Conservation (phyloP, 2,888 invertebrate species). For the Tortrix viridana region DNA sequence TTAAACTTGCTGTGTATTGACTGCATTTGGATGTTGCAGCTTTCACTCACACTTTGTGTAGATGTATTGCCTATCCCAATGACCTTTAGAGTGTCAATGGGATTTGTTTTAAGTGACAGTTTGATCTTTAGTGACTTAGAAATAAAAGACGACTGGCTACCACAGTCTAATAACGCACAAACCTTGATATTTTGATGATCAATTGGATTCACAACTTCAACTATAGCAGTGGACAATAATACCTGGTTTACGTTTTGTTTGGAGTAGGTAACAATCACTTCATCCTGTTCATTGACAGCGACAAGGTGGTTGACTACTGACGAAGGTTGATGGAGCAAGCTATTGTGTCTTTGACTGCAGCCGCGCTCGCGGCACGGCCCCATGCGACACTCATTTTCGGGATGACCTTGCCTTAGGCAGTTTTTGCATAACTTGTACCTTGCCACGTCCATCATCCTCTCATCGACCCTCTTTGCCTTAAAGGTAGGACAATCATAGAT, state of each 20-base stretch:
- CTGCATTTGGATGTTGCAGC: constrained; percentile 24
- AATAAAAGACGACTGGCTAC: constrained; percentile 38
- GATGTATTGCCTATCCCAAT: constrained; percentile 38
- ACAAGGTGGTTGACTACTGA: neutral
- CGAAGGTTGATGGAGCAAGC: constrained; percentile 30
- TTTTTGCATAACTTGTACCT: constrained; percentile 40
- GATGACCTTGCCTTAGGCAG: constrained; percentile 40
- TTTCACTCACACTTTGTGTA: constrained; percentile 17
- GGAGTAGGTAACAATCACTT: constrained; percentile 1
- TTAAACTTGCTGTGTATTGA: constrained; percentile 36
- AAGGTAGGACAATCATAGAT: constrained; percentile 41
- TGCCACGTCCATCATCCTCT: constrained; percentile 25
- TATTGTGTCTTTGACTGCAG: constrained; percentile 39
- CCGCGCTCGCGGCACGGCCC: constrained; percentile 30
- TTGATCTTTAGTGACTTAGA: constrained; percentile 23
- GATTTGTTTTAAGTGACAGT: constrained; percentile 7
- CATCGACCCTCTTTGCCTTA: constrained; percentile 33
- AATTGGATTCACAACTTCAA: constrained; percentile 8
- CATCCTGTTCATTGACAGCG: constrained; percentile 10
- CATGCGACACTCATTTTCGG: constrained; percentile 31
- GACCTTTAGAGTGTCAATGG: constrained; percentile 19
- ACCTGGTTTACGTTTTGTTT: constrained; percentile 8
- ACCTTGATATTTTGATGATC: constrained; percentile 19
- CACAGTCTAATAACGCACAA: constrained; percentile 34
- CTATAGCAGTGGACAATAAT: constrained; percentile 4